phyloP scores from a whole-genome alignment of 2,888 invertebrate species.

The Yponomeuta sedellus region DNA sequence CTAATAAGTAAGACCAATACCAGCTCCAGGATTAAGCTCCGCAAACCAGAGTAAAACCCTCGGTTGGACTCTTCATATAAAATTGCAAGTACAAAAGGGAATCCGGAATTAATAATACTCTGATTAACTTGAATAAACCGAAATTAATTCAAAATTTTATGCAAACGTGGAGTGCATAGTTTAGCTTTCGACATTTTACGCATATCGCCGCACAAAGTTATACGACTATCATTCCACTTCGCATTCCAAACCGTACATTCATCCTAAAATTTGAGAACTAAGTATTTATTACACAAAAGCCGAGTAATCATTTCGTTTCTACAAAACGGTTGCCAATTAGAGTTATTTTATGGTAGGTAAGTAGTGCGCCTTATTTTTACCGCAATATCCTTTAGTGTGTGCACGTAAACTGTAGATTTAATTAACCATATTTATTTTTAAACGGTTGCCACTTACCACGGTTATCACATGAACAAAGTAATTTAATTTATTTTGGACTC shows the following conservation, averaged over 20 bases:
- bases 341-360: background rate
- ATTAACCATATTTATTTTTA: too few species aligned
- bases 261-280: background rate
- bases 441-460: too few species aligned
- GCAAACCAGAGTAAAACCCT: too few species aligned
- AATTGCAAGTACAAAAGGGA: background rate
- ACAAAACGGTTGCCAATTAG: background rate
- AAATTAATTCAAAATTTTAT: constrained; percentile 1
- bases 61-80: too few species aligned
- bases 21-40: too few species aligned
- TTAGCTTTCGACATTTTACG: background rate
- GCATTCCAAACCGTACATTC: background rate
- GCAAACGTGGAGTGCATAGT: background rate
- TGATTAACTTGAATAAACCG: background rate
- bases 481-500: too few species aligned
- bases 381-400: too few species aligned
- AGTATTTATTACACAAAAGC: background rate
- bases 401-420: too few species aligned
- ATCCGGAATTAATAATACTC: background rate
- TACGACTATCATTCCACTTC: background rate
- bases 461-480: too few species aligned
- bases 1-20: too few species aligned
- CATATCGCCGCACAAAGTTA: background rate
- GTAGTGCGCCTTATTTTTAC: too few species aligned
- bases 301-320: background rate